Evolutionary conservation across 2,113 vertebrate species (phyloP), one percentile per base, ranked within the genome.

Genomic region (Eleginops maclovinus): DNA sequence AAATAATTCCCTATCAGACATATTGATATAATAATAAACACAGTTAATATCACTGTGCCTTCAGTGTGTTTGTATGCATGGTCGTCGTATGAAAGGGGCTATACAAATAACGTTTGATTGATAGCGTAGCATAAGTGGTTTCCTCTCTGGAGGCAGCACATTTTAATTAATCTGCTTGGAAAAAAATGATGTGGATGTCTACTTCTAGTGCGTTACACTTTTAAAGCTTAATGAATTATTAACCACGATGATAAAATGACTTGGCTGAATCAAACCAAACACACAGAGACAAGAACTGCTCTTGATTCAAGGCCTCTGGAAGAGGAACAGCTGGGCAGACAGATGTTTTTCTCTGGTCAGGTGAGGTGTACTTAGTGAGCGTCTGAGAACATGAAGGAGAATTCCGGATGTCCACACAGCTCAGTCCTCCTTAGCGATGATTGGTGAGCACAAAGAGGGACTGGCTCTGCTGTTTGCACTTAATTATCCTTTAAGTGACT

Each of bases 401-500:
- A 51, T 41, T 17, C 4, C 55, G 50, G 22, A 8, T 36, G 43
- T 11, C 12, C 3, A 43, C n/a, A 11, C 31, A 12, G 24, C 41
- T 31, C 17, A 10, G 1, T 59, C 62, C 74, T 51, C 55, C 28
- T 53, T n/a, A 60, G 28, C 12, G 7, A 11, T 51, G 44, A 43
- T 24, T 43, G 28, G 54, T 49, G 5, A 36, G 28, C 28, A 31
- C 28, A 31, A 31, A 31, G 31, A 8, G 31, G 31, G 8, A 36
- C 31, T 8, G 28, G 16, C 41, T 50, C 53, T 16, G 50, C 64
- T 26, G 51, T 66, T 77, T 54, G 66, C 26, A 12, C 46, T 72
- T 47, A 79, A 79, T 76, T 72, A 64, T 47, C 51, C 72, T 41
- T 21, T 40, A 14, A 70, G 49, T 28, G 61, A 36, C 17, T 60